Percentiles rank a stretch among this genome's conserved stretches.
Conservation (phyloP, 2,888 invertebrate genomes). For the Carterocephalus palaemon region DNA sequence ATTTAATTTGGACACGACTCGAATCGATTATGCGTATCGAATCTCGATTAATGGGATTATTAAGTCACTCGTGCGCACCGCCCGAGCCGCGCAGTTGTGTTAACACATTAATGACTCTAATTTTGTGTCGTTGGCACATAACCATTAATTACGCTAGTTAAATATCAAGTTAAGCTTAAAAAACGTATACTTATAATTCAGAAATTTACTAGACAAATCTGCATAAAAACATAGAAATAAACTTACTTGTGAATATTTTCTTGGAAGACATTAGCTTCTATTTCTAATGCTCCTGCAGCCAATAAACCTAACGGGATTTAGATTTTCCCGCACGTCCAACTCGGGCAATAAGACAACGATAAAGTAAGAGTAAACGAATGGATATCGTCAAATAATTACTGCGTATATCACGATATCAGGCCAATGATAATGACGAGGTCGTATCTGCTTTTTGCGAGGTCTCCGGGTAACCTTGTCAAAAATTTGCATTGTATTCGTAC, state of each 20-base stretch:
- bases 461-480: constrained; percentile 60
- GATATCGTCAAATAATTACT: constrained; percentile 56
- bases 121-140: constrained; percentile 2
- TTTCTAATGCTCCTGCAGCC: too few species aligned
- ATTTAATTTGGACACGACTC: constrained; percentile 7
- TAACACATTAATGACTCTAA: constrained; percentile 5
- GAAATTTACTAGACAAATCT: too few species aligned
- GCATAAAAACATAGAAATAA: constrained; percentile 3
- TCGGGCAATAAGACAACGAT: constrained; percentile 40
- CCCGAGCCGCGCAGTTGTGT: not conserved
- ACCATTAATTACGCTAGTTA: constrained; percentile 1
- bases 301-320: too few species aligned
- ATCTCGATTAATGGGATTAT: constrained; percentile 13
- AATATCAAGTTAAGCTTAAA: too few species aligned
- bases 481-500: constrained; percentile 68
- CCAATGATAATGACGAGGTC: constrained; percentile 70
- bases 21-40: constrained; percentile 10
- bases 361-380: constrained; percentile 46
- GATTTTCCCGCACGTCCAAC: constrained; percentile 12
- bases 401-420: constrained; percentile 67
- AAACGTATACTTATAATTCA: too few species aligned
- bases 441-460: constrained; percentile 67
- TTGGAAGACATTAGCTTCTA: constrained; percentile 46
- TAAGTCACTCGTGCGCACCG: constrained; percentile 11
- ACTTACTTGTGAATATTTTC: constrained; percentile 51